Conservation (phyloP, 2,113 vertebrate species). For the Vidua macroura region DNA sequence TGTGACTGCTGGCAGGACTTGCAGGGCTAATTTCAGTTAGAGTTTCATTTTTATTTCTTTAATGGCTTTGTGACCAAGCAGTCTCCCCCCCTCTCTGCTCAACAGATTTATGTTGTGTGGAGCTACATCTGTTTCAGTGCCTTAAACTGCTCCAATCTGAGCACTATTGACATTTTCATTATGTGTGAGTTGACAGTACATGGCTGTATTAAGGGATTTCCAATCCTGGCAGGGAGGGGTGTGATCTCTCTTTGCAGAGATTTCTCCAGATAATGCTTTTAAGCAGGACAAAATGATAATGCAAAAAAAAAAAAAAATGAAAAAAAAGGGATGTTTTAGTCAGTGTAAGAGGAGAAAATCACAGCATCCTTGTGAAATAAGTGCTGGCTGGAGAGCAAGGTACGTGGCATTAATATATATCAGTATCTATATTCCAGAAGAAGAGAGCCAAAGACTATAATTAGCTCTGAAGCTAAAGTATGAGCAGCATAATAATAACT, state of each 20-base stretch:
- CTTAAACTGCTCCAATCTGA: conserved; percentile 35
- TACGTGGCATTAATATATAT: conserved; percentile 41
- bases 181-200: conserved; percentile 26
- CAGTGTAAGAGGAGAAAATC: conserved; percentile 13
- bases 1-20: not conserved
- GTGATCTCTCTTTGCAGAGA: not conserved
- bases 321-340: not conserved
- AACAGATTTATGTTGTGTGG: not conserved
- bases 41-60: not conserved
- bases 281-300: not conserved
- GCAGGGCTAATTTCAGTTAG: not conserved
- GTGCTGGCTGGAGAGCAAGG: conserved; percentile 15
- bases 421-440: conserved; percentile 50
- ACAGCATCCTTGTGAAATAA: not conserved
- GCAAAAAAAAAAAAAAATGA: not conserved
- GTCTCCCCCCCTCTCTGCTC: not conserved
- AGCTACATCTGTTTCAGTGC: conserved; percentile 16
- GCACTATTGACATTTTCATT: conserved; percentile 52
- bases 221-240: not conserved
- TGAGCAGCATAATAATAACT: conserved; percentile 62
- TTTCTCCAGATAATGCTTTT: not conserved
- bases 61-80: not conserved
- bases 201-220: conserved; percentile 36
- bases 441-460: conserved; percentile 57
- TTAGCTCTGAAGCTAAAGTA: conserved; percentile 60